Percentiles rank a stretch among this genome's conserved stretches.
Conservation (phyloP, 1,140 invertebrate species). For the Maniola jurtina region DNA sequence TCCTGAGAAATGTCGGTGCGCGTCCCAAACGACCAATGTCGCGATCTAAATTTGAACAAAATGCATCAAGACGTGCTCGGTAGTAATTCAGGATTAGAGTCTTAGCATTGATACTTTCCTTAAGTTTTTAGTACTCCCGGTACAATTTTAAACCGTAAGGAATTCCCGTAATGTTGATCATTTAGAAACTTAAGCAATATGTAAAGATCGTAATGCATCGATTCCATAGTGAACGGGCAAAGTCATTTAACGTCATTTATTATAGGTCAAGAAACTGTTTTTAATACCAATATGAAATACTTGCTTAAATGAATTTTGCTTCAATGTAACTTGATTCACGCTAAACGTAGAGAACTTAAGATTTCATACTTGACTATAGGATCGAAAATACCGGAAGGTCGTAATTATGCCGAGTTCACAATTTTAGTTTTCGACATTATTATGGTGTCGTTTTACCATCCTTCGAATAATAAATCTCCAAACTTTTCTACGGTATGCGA, state of each 20-base stretch:
- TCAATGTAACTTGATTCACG: too few species aligned
- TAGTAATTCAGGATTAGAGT: conserved; percentile 52
- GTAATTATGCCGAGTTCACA: neutral
- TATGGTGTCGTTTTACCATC: conserved; percentile 55
- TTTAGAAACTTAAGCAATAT: too few species aligned
- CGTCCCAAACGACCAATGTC: conserved; percentile 39
- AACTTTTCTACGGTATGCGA: conserved; percentile 32
- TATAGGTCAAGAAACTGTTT: too few species aligned
- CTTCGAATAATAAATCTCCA: conserved; percentile 59
- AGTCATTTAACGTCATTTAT: too few species aligned
- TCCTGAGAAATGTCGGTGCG: conserved; percentile 19
- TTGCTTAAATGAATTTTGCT: too few species aligned
- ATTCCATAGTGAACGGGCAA: too few species aligned
- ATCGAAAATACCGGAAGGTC: neutral
- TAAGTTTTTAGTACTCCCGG: neutral
- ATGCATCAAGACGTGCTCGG: conserved; percentile 39
- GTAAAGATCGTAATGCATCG: too few species aligned
- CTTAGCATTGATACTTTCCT: conserved; percentile 1
- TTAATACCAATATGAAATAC: too few species aligned
- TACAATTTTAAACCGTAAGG: neutral
- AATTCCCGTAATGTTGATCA: too few species aligned
- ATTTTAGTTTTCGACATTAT: conserved; percentile 21
- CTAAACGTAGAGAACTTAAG: too few species aligned
- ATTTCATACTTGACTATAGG: too few species aligned
- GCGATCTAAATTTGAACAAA: conserved; percentile 61